Conservation (phyloP, 2,797 vertebrate species). For the Neosilurus mollespiculum region DNA sequence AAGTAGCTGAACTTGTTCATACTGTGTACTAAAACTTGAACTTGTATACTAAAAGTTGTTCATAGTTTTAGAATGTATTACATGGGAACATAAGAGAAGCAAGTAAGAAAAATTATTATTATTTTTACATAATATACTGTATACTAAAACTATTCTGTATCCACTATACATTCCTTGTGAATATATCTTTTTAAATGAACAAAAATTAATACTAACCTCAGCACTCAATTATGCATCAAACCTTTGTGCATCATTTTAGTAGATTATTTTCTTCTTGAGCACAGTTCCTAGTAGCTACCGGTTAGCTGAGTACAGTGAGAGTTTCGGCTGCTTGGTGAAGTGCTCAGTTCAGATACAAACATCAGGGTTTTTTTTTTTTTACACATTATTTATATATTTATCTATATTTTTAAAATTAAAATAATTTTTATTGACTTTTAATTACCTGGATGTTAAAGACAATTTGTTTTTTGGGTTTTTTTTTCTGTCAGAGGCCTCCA, state of each 20-base stretch:
- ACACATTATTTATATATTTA: neutral
- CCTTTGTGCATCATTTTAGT: neutral
- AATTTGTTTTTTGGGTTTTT: neutral
- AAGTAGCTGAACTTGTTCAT: no score
- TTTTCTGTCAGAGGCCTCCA: constrained; percentile 76
- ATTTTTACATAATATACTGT: no score
- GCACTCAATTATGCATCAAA: neutral
- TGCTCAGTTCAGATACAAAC: neutral
- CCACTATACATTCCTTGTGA: no score
- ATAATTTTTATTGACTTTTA: neutral
- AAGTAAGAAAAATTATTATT: no score
- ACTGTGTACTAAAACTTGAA: no score
- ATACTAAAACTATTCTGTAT: no score
- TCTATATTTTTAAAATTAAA: neutral
- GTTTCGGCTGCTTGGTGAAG: neutral
- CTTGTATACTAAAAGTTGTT: no score
- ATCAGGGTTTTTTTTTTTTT: neutral
- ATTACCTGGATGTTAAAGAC: neutral
- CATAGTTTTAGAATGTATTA: no score
- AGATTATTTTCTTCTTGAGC: neutral
- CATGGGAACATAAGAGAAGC: no score
- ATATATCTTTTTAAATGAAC: no score
- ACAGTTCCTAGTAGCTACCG: neutral
- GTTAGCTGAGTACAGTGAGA: neutral
- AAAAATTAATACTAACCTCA: no score